Conservation (phyloP, 2,113 vertebrate genomes). For the Nothocercus nigrocapillus region DNA sequence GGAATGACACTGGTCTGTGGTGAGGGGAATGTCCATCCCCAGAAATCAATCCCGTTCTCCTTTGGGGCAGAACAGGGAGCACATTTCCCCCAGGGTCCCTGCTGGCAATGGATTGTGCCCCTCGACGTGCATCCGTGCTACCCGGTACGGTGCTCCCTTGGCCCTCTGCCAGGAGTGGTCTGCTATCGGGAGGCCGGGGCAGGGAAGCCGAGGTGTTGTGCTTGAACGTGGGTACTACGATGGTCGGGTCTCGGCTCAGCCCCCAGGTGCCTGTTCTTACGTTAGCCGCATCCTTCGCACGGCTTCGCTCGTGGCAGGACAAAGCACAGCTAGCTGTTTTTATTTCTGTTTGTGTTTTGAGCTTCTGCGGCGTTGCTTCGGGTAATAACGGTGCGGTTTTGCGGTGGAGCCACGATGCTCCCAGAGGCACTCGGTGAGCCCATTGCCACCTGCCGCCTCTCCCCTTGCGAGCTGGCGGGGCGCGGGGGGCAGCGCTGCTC, state of each 20-base stretch:
- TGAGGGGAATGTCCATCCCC: accelerated
- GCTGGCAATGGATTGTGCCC: not conserved
- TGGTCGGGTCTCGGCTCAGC: not conserved
- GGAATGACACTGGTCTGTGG: not conserved
- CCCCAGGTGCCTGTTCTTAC: not conserved
- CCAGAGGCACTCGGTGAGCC: not conserved
- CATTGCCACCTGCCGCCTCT: not conserved
- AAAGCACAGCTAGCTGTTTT: not conserved
- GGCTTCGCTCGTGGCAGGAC: not conserved
- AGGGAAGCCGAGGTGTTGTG: not conserved
- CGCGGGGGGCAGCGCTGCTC: not conserved
- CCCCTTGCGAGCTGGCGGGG: not conserved
- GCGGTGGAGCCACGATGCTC: not conserved
- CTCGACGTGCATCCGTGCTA: not conserved
- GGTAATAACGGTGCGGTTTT: not conserved
- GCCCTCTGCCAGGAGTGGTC: not conserved
- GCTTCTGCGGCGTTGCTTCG: not conserved
- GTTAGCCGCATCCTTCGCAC: not conserved
- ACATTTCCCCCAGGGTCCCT: not conserved
- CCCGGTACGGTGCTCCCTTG: not conserved
- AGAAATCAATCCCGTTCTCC: not conserved
- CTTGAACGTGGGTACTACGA: not conserved
- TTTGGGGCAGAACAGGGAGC: not conserved
- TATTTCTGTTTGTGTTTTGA: not conserved
- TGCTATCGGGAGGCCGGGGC: not conserved